Evolutionary conservation across 2,888 invertebrate genomes (phyloP).

Genomic region (Rutpela maculata): DNA sequence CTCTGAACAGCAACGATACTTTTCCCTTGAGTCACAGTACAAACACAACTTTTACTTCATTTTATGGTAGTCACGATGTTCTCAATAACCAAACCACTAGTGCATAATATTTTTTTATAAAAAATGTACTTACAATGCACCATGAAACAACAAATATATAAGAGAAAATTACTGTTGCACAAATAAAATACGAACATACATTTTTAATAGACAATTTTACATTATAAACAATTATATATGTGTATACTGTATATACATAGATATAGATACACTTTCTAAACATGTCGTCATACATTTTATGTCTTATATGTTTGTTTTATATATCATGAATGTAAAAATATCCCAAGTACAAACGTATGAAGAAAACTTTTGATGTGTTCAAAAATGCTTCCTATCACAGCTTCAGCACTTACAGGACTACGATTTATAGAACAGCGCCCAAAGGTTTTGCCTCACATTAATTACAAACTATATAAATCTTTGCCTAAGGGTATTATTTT

Average conservation of each 20-base stretch:
- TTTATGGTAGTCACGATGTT: slow-evolving; percentile 75
- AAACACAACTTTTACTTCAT: slow-evolving; percentile 76
- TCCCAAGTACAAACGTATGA: neutral
- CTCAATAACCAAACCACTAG: slow-evolving; percentile 65
- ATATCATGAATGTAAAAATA: neutral
- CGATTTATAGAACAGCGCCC: too few relatives aligned
- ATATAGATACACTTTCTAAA: neutral
- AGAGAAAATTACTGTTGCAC: slow-evolving; percentile 21
- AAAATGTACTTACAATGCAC: neutral
- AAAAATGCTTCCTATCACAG: neutral
- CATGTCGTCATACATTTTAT: neutral
- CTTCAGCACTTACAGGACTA: neutral
- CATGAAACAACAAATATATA: slow-evolving; percentile 21
- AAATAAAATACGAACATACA: slow-evolving; percentile 8
- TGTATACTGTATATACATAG: neutral
- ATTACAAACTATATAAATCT: too few relatives aligned
- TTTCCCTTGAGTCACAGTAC: slow-evolving; percentile 76
- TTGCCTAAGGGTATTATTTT: too few relatives aligned
- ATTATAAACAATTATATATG: neutral
- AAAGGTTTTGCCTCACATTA: too few relatives aligned
- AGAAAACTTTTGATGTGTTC: neutral
- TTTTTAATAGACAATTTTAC: neutral
- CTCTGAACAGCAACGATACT: slow-evolving; percentile 74
- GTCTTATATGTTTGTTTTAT: slow-evolving; percentile 2
- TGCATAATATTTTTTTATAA: slow-evolving; percentile 54